Evolutionary conservation across 1,140 invertebrate genomes (phyloP).

Genomic region (Leucophenga varia): DNA sequence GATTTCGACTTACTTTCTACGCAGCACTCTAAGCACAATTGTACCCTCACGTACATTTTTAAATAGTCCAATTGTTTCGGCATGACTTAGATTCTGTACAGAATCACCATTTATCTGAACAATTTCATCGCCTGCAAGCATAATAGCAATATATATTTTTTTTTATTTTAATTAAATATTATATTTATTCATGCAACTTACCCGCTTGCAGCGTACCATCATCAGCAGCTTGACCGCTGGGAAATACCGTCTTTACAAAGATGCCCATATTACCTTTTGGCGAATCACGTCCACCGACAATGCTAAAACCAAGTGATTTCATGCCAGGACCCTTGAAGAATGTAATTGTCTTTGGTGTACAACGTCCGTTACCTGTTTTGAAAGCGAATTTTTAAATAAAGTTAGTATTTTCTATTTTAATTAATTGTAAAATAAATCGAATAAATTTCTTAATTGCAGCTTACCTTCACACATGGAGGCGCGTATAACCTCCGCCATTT

Average conservation of each 20-base stretch:
- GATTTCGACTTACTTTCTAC: slow-evolving; percentile 62
- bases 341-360: slow-evolving; percentile 50
- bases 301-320: slow-evolving; percentile 88
- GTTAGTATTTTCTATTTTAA: too few species aligned
- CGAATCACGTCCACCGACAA: slow-evolving; percentile 86
- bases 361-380: slow-evolving; percentile 38
- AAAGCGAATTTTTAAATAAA: neutral
- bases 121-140: slow-evolving; percentile 84
- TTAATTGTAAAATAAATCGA: too few species aligned
- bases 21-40: slow-evolving; percentile 77
- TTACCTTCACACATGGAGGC: slow-evolving; percentile 53
- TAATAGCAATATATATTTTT: neutral
- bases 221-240: slow-evolving; percentile 83
- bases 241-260: slow-evolving; percentile 88
- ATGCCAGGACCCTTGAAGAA: slow-evolving; percentile 82
- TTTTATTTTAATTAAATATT: neutral
- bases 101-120: slow-evolving; percentile 82
- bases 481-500: slow-evolving; percentile 51
- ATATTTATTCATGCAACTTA: slow-evolving; percentile 51
- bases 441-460: too few species aligned
- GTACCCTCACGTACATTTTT: slow-evolving; percentile 84
- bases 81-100: slow-evolving; percentile 82
- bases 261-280: slow-evolving; percentile 88
- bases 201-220: slow-evolving; percentile 81
- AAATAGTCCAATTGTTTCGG: slow-evolving; percentile 85